phyloP scores from a whole-genome alignment of 2,797 vertebrate species.

The Erpetoichthys calabaricus region DNA sequence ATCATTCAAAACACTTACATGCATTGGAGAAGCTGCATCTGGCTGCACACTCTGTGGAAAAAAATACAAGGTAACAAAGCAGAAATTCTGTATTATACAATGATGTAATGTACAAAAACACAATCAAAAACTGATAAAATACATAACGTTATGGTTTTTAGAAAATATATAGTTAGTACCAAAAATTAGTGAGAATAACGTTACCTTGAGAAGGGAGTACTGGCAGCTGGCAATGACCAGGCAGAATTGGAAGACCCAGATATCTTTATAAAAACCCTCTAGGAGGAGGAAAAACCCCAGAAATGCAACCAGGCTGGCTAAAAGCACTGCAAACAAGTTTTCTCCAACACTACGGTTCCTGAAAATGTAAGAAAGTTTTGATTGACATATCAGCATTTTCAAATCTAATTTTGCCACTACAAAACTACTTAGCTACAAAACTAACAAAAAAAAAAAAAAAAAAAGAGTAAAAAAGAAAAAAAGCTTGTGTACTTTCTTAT shows the following conservation, averaged over 20 bases:
- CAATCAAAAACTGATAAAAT: too few relatives aligned
- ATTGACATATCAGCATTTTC: too few relatives aligned
- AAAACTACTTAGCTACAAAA: too few relatives aligned
- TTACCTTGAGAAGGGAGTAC: conserved; percentile 79
- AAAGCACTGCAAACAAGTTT: conserved; percentile 66
- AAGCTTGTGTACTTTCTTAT: too few relatives aligned
- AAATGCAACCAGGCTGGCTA: conserved; percentile 76
- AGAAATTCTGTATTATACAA: too few relatives aligned
- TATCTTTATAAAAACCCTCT: conserved; percentile 78
- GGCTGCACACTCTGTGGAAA: conserved; percentile 70
- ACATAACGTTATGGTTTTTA: too few relatives aligned
- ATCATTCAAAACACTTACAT: conserved; percentile 49
- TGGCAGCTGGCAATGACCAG: conserved; percentile 85
- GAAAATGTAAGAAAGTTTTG: background rate
- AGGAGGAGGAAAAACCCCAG: conserved; percentile 74
- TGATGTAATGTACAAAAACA: background rate
- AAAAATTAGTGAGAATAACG: background rate
- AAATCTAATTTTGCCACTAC: too few relatives aligned
- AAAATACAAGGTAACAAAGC: conserved; percentile 2
- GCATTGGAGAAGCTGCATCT: conserved; percentile 82
- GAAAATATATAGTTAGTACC: background rate
- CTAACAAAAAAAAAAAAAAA: too few relatives aligned
- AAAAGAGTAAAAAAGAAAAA: too few relatives aligned
- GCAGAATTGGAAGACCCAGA: conserved; percentile 89
- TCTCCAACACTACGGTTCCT: conserved; percentile 73